Base-by-base conservation (phyloP, 2,888 invertebrate genomes). In the Oscheius sp. region DNA sequence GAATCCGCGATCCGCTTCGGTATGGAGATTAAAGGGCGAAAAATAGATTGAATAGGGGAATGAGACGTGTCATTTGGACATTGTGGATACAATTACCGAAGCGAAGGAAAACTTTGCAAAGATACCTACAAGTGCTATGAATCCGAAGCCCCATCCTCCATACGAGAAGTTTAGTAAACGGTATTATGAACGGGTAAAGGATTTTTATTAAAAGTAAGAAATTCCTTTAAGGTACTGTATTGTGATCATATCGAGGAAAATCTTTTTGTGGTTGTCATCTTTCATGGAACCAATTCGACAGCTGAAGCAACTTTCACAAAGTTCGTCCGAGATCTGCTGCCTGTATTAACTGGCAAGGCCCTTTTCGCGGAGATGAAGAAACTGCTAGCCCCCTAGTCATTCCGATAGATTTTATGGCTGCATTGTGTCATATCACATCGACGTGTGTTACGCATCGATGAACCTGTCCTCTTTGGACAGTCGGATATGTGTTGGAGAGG, bases 231-330 rank as follows among this genome's bases (percentile, higher is more conserved):
- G 50, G 30, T n/a, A 1, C 28, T 50, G 5, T 50, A 24, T 6
- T 59, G 66, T 14, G 66, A 67, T 28, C 67, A 67, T 26, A 26
- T 67, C 14, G 67, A 67, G 28, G 59, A 33, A 12, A 47, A 38
- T 28, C 67, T 67, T 6, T 67, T 28, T 38, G 47, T 59, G 17
- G 67, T 59, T 8, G 50, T 41, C 67, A 50, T 67, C 33, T 49
- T 67, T 24, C 33, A 59, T 9, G 32, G 33, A 1, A 17, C 14
- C 8, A 17, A 20, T 24, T 28, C 20, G 8, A 41, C 30, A n/a
- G 20, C 51, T 14, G 30, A 8, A 5, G 33, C 24, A 12, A 59
- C 57, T 6, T 38, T 65, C 17, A 30, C 54, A 17, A 17, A 24
- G 14, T 65, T 65, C 22, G 24, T 38, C 12, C 30, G 22, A 9